phyloP scores from a whole-genome alignment of 35 echinoderm and acorn worm species.

The Apostichopus parvimensis region DNA sequence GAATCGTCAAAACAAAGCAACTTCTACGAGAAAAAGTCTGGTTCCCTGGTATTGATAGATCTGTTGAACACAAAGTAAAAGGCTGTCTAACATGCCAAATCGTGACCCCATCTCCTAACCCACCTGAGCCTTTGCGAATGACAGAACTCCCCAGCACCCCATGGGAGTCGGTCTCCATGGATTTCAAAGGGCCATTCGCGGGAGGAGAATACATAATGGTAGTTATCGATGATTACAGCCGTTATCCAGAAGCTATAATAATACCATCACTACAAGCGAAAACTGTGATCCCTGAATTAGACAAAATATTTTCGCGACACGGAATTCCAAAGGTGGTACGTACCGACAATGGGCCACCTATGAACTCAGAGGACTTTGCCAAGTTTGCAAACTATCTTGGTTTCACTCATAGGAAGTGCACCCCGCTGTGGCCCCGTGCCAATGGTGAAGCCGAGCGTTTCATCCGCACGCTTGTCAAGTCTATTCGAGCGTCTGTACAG shows the following conservation, averaged over 20 bases:
- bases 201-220: conserved; percentile 73
- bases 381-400: conserved; percentile 54
- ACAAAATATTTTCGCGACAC: conserved; percentile 67
- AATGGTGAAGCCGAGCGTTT: conserved; percentile 73
- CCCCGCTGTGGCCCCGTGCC: conserved; percentile 57
- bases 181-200: not conserved
- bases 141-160: too few species aligned
- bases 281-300: conserved; percentile 61
- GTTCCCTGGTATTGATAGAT: too few species aligned
- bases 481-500: not conserved
- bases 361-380: conserved; percentile 57
- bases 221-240: conserved; percentile 64
- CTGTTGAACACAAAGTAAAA: too few species aligned
- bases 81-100: too few species aligned
- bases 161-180: too few species aligned
- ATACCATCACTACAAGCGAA: conserved; percentile 60
- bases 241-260: conserved; percentile 71
- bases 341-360: conserved; percentile 71
- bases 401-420: conserved; percentile 55
- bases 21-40: too few species aligned
- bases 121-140: too few species aligned
- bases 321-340: conserved; percentile 53
- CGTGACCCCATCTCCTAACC: too few species aligned
- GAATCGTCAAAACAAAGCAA: too few species aligned
- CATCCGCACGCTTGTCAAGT: conserved; percentile 56